Percentiles rank a stretch among this genome's conserved stretches.
These are phyloP conservation scores for Synergus japonicus DNA, from an alignment of 2,888 invertebrate genomes.

Conservation along the genomic window DNA sequence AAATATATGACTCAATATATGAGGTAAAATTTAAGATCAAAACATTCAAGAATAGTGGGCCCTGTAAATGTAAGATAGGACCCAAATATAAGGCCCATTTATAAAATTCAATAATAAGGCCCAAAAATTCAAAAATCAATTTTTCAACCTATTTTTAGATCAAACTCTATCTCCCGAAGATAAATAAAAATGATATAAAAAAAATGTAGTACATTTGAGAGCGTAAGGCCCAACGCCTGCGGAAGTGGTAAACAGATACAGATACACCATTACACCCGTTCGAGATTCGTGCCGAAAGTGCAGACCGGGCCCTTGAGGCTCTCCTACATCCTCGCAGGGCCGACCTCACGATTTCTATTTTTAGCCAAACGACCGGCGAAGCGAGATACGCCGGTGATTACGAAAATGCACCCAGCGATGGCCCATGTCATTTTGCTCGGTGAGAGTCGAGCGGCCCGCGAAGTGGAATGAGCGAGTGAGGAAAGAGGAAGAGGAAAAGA, in stretches of 20 bases:
- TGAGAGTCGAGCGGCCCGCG: conserved; percentile 32
- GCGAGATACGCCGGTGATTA: conserved; percentile 36
- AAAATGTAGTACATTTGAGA: neutral
- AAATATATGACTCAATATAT: no score
- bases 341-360: conserved; percentile 37
- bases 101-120: no score
- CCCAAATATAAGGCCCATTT: no score
- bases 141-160: no score
- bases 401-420: conserved; percentile 35
- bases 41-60: no score
- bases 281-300: conserved; percentile 34
- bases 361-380: conserved; percentile 34
- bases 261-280: neutral
- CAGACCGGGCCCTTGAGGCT: conserved; percentile 23
- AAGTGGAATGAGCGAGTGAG: conserved; percentile 39
- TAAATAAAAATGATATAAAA: no score
- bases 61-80: no score
- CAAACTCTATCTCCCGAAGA: no score
- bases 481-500: conserved; percentile 31
- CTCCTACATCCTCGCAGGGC: conserved; percentile 18
- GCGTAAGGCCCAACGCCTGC: conserved; percentile 8
- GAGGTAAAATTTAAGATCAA: no score
- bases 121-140: no score
- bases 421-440: conserved; percentile 35
- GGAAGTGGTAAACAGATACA: conserved; percentile 25